Base-by-base conservation (phyloP, 2,888 invertebrate species). In the Pediacus dermestoides region DNA sequence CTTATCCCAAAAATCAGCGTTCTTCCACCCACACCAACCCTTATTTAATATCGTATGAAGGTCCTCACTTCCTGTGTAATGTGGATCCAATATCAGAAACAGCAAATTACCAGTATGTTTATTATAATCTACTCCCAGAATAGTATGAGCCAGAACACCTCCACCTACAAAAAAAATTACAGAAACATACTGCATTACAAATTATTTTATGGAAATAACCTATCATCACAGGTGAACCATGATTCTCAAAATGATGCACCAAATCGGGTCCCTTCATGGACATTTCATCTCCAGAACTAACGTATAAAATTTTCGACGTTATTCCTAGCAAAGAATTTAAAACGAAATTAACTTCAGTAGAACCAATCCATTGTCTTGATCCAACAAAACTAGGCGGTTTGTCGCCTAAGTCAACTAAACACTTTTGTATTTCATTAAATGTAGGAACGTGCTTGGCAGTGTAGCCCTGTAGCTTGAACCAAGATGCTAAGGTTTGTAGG, bases 21-120 rank as follows among this genome's bases (percentile, higher is more conserved):
- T 82, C 68, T 99, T 99, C 99, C 99, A 99, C 1, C 88, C 91
- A 66, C 97, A 96, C 92, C 95, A 95, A 3, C 96, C 95, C 75
- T 94, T 88, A 42, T 73, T 77, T 48, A 82, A 73, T 32, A 90
- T 80, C 0, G 74, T 75, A 16, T 77, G 73, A 32, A 94, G 65
- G 58, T 93, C 86, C 58, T 96, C 95, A 0, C 75, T 68, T 0
- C 93, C 97, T 0, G 91, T 94, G 68, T 93, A 99, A 71, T 99
- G 99, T 0, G 99, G 99, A 74, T 99, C 99, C 22, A 99, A 73
- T 54, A 99, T 89, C n/a, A 99, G 78, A 70, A 92, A 99, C 56
- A 85, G 85, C 0, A 87, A 77, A 45, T 88, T 85, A 11, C 87
- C 88, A 6, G 85, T 84, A 10, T 75, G 73, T 26, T 83, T 78